These are phyloP conservation scores for rat (Rattus norvegicus) DNA, from an alignment of 2,113 vertebrate genomes.

Conservation along the genomic window DNA sequence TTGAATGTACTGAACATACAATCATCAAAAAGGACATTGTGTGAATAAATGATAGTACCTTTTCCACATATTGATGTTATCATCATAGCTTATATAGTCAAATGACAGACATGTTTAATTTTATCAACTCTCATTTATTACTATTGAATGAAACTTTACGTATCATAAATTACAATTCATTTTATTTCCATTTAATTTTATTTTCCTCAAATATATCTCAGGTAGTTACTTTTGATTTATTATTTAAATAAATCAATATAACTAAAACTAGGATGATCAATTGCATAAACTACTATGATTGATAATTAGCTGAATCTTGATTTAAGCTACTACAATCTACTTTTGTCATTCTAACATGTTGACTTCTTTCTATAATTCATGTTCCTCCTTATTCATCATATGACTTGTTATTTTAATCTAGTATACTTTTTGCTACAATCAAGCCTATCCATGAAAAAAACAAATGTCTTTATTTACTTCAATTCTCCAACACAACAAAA, in stretches of 20 bases:
- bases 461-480: neutral
- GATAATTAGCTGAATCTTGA: neutral
- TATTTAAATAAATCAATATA: neutral
- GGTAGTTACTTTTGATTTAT: constrained; percentile 28
- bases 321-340: neutral
- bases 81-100: neutral
- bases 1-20: neutral
- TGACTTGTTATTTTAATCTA: neutral
- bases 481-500: neutral
- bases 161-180: constrained; percentile 9
- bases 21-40: constrained; percentile 21
- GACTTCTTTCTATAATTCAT: neutral
- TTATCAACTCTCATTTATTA: neutral
- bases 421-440: neutral
- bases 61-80: neutral
- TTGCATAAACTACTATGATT: neutral
- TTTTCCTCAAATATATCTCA: neutral
- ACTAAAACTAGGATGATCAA: neutral
- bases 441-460: neutral
- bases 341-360: neutral
- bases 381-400: neutral
- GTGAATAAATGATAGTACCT: neutral
- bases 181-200: neutral
- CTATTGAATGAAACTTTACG: neutral
- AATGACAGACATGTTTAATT: neutral